Base-by-base conservation (phyloP, 2,113 vertebrate genomes). In the Oxygymnocypris stewartii region DNA sequence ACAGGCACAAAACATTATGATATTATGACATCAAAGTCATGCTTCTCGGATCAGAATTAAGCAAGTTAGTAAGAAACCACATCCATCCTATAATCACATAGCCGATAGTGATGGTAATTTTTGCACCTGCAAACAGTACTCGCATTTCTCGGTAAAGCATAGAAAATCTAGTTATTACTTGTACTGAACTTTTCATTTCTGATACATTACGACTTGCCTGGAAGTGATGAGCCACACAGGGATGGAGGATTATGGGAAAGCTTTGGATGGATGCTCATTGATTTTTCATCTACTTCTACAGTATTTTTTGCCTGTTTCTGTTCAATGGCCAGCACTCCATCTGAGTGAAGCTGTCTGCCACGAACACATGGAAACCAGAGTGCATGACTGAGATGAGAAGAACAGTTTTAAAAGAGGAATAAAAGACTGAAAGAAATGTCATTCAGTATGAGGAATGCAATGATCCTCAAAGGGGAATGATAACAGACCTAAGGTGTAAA, bases 331-430 rank as follows among this genome's bases (percentile, higher is more conserved):
- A 54, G 9, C 7, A 79, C 67, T n/a, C n/a, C n/a, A n/a, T n/a
- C n/a, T n/a, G 42, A 40, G 73, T 28, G 9, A 83, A 67, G 69
- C 73, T 35, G 28, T 59, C 28, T 67, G 35, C 28, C 14, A 44
- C 13, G 61, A 67, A 85, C 37, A 74, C 79, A 61, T 75, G 54
- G 80, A 82, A 89, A 82, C 75, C 63, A 63, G 65, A 74, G 74
- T 28, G 65, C 42, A 83, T n/a, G 6, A 65, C 44, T 54, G 76
- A 78, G 59, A 82, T n/a, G 42, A 89, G 49, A 86, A 88, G 85
- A 85, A 44, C 79, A 61, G 4, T 18, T 6, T 18, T 9, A 16
- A 42, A 67, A 80, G 28, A 31, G 28, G 28, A 20, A 86, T 61
- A 74, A 78, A 83, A 69, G 42, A 14, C 16, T 31, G 20, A 77